A percentile compares a stretch with the other conserved stretches of the same genome.
Evolutionary conservation across 2,113 vertebrate genomes (phyloP).

Genomic region (Psephotus haematonotus): DNA sequence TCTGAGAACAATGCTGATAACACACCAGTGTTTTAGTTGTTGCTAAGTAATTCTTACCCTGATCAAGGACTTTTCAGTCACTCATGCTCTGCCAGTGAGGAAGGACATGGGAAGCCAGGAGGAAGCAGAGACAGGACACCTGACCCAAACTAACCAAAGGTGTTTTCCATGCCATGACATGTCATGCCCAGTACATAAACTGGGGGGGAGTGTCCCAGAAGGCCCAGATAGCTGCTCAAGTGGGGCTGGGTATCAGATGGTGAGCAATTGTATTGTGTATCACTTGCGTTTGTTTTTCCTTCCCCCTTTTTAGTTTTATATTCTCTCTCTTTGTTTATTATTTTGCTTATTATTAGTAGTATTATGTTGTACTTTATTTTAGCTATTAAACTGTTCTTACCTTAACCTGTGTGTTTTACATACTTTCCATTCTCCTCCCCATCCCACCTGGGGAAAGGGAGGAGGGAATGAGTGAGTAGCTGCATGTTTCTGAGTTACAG

Average conservation of each 20-base stretch:
- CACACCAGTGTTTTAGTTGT: not conserved
- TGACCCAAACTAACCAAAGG: not conserved
- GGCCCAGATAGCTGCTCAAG: not conserved
- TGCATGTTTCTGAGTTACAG: not conserved
- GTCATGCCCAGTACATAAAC: not conserved
- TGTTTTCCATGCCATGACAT: not conserved
- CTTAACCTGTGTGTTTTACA: not conserved
- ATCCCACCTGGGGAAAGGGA: not conserved
- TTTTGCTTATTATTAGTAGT: not conserved
- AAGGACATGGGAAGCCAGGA: not conserved
- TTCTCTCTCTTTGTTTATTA: not conserved
- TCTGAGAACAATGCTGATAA: not conserved
- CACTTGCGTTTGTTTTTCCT: not conserved
- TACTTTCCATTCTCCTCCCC: not conserved
- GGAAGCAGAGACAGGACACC: not conserved
- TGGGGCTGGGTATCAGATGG: not conserved
- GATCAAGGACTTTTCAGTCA: not conserved
- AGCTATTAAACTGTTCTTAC: not conserved
- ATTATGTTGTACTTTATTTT: not conserved
- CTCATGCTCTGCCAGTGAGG: not conserved
- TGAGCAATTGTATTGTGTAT: not conserved
- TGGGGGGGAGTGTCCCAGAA: not conserved
- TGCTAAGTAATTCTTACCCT: not conserved
- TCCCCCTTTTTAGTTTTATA: not conserved
- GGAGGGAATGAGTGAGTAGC: not conserved